Evolutionary conservation across 2,888 invertebrate genomes (phyloP).

Genomic region (Trimorus sp.): DNA sequence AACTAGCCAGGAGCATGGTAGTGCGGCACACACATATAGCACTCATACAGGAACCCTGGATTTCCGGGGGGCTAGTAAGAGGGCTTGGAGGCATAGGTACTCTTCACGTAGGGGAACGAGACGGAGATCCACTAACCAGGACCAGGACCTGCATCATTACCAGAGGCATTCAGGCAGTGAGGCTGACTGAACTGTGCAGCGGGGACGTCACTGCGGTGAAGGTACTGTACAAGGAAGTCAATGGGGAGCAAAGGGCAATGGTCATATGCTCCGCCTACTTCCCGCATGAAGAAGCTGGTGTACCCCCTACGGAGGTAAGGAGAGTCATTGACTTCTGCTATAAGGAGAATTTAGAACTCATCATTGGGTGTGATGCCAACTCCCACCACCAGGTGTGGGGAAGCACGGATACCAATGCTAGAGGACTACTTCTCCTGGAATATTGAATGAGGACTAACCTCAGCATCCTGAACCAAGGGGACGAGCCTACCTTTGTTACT

Average conservation of each 20-base stretch:
- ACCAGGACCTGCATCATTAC: constrained; percentile 12
- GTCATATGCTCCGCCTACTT: constrained; percentile 16
- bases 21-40: constrained; percentile 33
- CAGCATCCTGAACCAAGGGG: background rate
- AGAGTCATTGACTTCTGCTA: background rate
- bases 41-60: constrained; percentile 48
- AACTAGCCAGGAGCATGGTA: constrained; percentile 36
- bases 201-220: constrained; percentile 5
- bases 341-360: background rate
- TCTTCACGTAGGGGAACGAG: background rate
- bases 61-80: constrained; percentile 16
- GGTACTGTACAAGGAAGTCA: background rate
- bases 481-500: background rate
- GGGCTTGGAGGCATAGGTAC: background rate
- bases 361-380: constrained; percentile 19
- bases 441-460: background rate
- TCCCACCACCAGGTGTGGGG: constrained; percentile 8
- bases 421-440: background rate
- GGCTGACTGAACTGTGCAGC: background rate
- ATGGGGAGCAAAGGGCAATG: background rate
- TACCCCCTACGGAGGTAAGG: background rate
- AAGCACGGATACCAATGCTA: constrained; percentile 6
- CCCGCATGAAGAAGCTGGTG: background rate
- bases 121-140: too few relatives aligned
- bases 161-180: background rate